Evolutionary conservation across 2,888 invertebrate genomes (phyloP).

Genomic region (Mechanitis messenoides): DNA sequence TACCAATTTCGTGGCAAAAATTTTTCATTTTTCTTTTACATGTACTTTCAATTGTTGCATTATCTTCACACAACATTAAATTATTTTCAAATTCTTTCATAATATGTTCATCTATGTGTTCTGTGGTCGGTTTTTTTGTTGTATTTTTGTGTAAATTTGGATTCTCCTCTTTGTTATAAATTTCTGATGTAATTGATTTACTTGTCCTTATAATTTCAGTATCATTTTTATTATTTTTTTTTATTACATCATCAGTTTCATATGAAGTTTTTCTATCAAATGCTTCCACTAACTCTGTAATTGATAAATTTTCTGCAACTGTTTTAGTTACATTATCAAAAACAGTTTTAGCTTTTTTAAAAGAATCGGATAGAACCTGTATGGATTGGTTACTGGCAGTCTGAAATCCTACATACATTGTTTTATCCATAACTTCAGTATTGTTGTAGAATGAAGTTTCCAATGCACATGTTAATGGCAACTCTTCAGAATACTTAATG

Average conservation of each 20-base stretch:
- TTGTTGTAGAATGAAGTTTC: constrained; percentile 50
- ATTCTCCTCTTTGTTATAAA: constrained; percentile 13
- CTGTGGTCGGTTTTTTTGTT: not conserved
- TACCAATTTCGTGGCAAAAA: no score
- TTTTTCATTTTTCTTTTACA: not conserved
- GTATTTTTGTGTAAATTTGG: not conserved
- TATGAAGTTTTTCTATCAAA: constrained; percentile 29
- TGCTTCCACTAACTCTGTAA: constrained; percentile 44
- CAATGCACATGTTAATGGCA: constrained; percentile 58
- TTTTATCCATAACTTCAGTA: constrained; percentile 47
- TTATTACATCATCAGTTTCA: not conserved
- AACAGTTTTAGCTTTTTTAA: constrained; percentile 51
- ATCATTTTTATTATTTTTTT: not conserved
- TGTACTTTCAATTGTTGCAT: constrained; percentile 38
- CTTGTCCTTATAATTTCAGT: constrained; percentile 1
- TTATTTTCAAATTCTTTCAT: constrained; percentile 28
- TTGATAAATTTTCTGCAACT: constrained; percentile 31
- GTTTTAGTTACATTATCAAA: constrained; percentile 36
- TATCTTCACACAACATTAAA: constrained; percentile 44
- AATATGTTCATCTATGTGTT: constrained; percentile 24
- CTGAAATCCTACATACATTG: constrained; percentile 64
- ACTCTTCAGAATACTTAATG: constrained; percentile 38
- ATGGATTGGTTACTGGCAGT: constrained; percentile 65
- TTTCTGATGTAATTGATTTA: not conserved
- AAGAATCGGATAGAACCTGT: constrained; percentile 51